A percentile compares a stretch with the other conserved stretches of the same genome.
phyloP scores from a whole-genome alignment of 1,140 invertebrate genomes.

The Rhopalosiphum maidis region DNA sequence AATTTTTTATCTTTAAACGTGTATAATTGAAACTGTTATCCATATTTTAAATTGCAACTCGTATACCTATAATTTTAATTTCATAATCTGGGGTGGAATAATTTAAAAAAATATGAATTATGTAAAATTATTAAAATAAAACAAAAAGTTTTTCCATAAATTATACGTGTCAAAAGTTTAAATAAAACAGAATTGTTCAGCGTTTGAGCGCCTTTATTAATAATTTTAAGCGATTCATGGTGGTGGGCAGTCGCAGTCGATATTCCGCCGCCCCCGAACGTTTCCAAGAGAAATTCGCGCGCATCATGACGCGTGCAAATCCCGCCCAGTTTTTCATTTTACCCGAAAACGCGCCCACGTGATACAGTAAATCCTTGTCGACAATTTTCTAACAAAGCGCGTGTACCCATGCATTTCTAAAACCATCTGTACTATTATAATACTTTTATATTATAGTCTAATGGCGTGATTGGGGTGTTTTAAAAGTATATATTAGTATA shows the following conservation, averaged over 20 bases:
- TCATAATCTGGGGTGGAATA: not conserved
- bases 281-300: not conserved
- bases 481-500: not conserved
- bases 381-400: not conserved
- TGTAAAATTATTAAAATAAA: not conserved
- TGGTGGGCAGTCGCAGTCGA: conserved; percentile 8
- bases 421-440: not conserved
- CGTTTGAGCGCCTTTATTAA: not conserved
- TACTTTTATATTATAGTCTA: not conserved
- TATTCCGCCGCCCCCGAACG: not conserved
- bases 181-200: not conserved
- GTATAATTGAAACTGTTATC: not conserved
- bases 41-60: not conserved
- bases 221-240: not conserved
- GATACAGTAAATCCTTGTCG: not conserved
- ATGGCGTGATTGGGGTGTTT: not conserved
- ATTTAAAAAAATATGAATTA: not conserved
- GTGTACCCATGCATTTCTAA: too few relatives aligned
- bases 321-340: conserved; percentile 4
- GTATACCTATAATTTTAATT: not conserved
- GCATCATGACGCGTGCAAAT: not conserved
- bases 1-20: too few relatives aligned
- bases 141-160: not conserved
- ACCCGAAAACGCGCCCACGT: not conserved
- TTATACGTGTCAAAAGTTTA: not conserved